Percentiles rank a stretch among this genome's conserved stretches.
These are phyloP conservation scores for Tuberolachnus salignus DNA, from an alignment of 2,888 invertebrate species.

Conservation along the genomic window DNA sequence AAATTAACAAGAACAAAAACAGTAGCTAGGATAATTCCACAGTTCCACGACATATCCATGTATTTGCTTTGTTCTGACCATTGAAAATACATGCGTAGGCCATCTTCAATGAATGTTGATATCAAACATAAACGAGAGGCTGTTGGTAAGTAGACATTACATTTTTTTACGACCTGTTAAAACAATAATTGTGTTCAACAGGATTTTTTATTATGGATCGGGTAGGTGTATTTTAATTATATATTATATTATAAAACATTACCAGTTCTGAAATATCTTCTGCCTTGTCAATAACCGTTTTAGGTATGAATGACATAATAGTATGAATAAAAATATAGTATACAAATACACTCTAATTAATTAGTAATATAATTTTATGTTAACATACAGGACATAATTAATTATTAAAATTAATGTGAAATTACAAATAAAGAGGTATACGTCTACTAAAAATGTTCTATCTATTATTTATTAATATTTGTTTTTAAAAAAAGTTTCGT, in stretches of 20 bases:
- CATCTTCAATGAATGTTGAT: conserved; percentile 98
- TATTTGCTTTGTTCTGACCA: conserved; percentile 97
- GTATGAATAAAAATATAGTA: conserved; percentile 4
- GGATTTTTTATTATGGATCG: not conserved
- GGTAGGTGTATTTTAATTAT: not conserved
- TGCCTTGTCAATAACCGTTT: conserved; percentile 56
- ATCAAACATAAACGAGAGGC: conserved; percentile 95
- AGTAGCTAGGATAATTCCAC: conserved; percentile 91
- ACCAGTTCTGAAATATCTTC: conserved; percentile 58
- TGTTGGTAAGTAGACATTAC: conserved; percentile 91
- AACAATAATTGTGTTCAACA: conserved; percentile 36
- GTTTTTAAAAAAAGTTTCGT: conserved; percentile 49
- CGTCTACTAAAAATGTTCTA: conserved; percentile 3
- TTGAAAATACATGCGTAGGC: conserved; percentile 98
- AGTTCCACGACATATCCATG: conserved; percentile 97
- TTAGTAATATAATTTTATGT: conserved; percentile 25
- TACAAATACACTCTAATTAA: conserved; percentile 27
- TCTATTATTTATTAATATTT: conserved; percentile 28
- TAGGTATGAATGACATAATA: conserved; percentile 56
- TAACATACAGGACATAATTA: conserved; percentile 26
- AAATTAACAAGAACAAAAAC: conserved; percentile 95
- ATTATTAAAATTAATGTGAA: not conserved
- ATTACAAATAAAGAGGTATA: conserved; percentile 25
- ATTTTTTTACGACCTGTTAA: conserved; percentile 84
- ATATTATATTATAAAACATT: conserved; percentile 3